phyloP scores from a whole-genome alignment of 2,888 invertebrate genomes.

The Meteorus colon region DNA sequence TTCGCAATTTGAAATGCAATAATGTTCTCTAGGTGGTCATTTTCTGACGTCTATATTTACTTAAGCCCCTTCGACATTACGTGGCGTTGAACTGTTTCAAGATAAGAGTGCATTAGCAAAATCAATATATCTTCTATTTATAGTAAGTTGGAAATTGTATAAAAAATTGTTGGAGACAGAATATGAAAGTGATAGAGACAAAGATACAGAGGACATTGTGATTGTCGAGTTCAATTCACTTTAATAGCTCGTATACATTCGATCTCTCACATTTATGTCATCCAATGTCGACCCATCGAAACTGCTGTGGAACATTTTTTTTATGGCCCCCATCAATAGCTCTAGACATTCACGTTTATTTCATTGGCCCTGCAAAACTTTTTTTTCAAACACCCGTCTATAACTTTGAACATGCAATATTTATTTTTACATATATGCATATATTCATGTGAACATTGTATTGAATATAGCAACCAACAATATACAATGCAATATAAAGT shows the following conservation, averaged over 20 bases:
- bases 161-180: background rate
- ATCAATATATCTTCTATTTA: background rate
- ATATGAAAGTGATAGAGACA: conserved; percentile 2
- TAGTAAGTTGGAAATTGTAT: background rate
- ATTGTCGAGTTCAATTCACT: conserved; percentile 35
- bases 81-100: conserved; percentile 5
- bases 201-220: background rate
- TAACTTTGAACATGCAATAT: background rate
- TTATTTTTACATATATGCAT: background rate
- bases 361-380: background rate
- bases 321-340: background rate
- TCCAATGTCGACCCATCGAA: conserved; percentile 11
- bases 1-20: conserved; percentile 6
- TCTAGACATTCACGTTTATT: conserved; percentile 7
- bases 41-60: conserved; percentile 22
- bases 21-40: conserved; percentile 16
- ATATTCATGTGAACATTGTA: background rate
- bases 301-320: conserved; percentile 12
- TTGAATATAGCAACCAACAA: background rate
- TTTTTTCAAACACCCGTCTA: background rate
- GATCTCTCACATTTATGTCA: conserved; percentile 3
- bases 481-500: background rate
- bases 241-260: conserved; percentile 35
- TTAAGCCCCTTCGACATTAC: conserved; percentile 15
- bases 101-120: background rate